Base-by-base conservation (phyloP, 2,888 invertebrate genomes). In the Drepana falcataria region DNA sequence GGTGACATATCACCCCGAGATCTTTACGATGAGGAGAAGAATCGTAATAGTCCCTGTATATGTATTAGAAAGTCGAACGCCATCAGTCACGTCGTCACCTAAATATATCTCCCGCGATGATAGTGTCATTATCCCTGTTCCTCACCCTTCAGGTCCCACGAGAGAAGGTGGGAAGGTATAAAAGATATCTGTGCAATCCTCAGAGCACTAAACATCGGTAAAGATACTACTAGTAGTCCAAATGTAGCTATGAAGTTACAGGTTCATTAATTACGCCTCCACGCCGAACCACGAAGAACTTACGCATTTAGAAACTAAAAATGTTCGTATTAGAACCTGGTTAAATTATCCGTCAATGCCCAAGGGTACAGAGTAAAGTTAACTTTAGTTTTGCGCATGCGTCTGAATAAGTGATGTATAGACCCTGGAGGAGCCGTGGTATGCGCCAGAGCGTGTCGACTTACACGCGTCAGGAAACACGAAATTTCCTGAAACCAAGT, bases 311-410 rank as follows among this genome's bases (percentile, higher is more conserved):
- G 47, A 53, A 54, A 56, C 52, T 55, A 53, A 59, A 59, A 53
- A 58, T 47, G 54, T 63, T 62, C 37, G 57, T 53, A 56, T 61
- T 55, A 57, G 62, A 75, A 69, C 59, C 64, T 61, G 57, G 62
- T 57, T 71, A 71, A 73, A 73, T 75, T 77, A 74, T 73, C 71
- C 69, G 67, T 64, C 69, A 73, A 80, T 71, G 65, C 69, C 70
- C 71, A 44, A 49, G 77, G 57, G 64, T 64, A 9, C 49, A 62
- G 65, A 66, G 69, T 69, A 70, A 78, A 79, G 71, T 77, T 73
- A 68, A 66, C 67, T 66, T 64, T 65, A 57, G 40, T 35, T 35
- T 44, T 48, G 63, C 68, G 71, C 72, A 68, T 61, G 74, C 73
- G 76, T 66, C 54, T 69, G 72, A 63, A 65, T 74, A 66, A 65